These are phyloP conservation scores for Phalacrocorax pelagicus DNA, from an alignment of 2,113 vertebrate species.

Conservation along the genomic window DNA sequence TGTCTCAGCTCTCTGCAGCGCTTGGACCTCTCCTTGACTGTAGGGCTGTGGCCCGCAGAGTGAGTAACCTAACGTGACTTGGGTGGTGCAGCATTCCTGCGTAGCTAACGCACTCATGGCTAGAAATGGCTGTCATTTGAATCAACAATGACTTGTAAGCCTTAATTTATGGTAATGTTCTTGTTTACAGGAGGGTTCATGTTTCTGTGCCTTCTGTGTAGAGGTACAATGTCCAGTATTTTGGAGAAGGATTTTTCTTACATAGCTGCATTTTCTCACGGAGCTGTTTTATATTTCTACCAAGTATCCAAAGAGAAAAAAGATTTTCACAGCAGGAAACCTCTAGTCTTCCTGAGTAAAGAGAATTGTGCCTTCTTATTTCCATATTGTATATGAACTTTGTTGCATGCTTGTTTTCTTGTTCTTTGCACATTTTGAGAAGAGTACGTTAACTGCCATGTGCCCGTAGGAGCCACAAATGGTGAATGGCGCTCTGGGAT, in stretches of 20 bases:
- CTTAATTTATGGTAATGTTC: background rate
- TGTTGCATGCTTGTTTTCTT: background rate
- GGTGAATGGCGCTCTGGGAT: background rate
- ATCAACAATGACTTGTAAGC: background rate
- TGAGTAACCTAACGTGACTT: background rate
- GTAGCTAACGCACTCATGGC: background rate
- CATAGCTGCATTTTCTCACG: background rate
- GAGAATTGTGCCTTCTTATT: background rate
- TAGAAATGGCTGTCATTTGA: background rate
- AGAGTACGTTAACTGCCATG: background rate
- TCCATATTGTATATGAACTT: background rate
- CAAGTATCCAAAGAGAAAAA: background rate
- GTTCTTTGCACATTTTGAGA: background rate
- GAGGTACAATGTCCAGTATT: background rate
- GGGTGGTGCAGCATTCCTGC: constrained; percentile 13
- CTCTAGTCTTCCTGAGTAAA: background rate
- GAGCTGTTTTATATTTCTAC: background rate
- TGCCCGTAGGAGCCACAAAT: background rate
- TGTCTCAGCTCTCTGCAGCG: background rate
- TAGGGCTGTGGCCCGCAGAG: background rate
- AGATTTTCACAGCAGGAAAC: background rate
- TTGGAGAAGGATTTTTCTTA: background rate
- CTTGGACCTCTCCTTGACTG: background rate
- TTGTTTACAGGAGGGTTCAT: background rate
- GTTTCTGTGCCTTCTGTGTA: background rate